phyloP scores from a whole-genome alignment of 1,140 invertebrate species.

The Temnothorax nylanderi region DNA sequence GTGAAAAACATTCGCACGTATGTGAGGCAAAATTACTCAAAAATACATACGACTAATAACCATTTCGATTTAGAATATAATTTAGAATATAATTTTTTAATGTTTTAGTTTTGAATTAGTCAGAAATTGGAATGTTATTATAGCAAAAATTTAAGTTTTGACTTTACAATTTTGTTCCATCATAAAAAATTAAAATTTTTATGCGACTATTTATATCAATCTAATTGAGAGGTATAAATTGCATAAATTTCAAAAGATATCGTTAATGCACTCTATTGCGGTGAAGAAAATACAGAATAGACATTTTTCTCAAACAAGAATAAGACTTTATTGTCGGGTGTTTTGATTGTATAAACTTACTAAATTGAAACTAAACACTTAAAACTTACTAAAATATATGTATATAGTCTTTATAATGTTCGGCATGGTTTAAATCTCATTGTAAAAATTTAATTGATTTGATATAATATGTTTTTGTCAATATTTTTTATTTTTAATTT shows the following conservation, averaged over 20 bases:
- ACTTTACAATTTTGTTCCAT: neutral
- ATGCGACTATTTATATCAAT: neutral
- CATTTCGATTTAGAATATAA: neutral
- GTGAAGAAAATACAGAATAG: neutral
- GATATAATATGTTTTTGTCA: neutral
- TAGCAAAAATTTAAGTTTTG: neutral
- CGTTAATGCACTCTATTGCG: neutral
- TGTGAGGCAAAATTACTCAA: neutral
- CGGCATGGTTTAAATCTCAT: neutral
- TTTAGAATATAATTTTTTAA: neutral
- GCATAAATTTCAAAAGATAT: too few relatives aligned
- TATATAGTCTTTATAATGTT: neutral
- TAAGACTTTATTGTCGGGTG: neutral
- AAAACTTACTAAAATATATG: neutral
- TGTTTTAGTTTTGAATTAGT: neutral
- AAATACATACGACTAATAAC: neutral
- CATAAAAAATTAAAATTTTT: neutral
- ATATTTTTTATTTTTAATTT: neutral
- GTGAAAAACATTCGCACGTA: conserved; percentile 8
- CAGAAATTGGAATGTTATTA: neutral
- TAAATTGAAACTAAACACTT: neutral
- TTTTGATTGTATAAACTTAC: neutral
- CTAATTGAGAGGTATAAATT: neutral
- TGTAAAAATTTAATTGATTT: neutral
- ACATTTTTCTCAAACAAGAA: neutral